Base-by-base conservation (phyloP, 2,888 invertebrate species). In the Parascotia fuliginaria region DNA sequence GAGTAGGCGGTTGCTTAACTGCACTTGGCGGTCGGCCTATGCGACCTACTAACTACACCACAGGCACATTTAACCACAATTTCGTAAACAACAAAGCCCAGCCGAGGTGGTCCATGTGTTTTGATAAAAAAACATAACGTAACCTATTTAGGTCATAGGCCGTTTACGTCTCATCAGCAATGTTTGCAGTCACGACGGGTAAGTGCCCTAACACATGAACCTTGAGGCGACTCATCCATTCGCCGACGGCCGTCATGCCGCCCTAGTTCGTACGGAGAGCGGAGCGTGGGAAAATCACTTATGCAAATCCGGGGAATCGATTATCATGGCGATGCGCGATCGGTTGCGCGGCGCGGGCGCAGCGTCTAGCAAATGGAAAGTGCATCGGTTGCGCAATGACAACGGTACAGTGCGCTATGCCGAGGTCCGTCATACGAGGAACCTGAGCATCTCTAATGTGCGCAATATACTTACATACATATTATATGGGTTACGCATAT, bases 291-390 rank as follows among this genome's bases (percentile, higher is more conserved):
- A 90, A 87, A 79, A 83, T 75, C 81, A 81, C 82, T 88, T 85
- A 89, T 85, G 86, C 78, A 83, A 87, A 88, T 87, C 81, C 76
- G 77, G 78, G 84, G 87, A 85, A 89, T 88, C 87, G 88, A 89
- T 89, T 87, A 89, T 83, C 71, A 75, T 69, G 55, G 72, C 71
- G 73, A 79, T 65, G 62, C 57, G 62, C 68, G 68, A 63, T 68
- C 68, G 51, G 56, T 55, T 74, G 76, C 65, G 74, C 53, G 56
- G 49, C 50, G 68, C 65, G 65, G 70, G 70, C 68, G 56, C 65
- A 57, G 72, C 63, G 67, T 59, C 68, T 61, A 57, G 55, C 75
- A 69, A 85, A 85, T 83, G 85, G 88, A 90, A 90, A 89, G 89
- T 89, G 87, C 85, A 86, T 70, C 68, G 67, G 74, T 89, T 88